These are phyloP conservation scores for Neomorphus geoffroyi DNA, from an alignment of 2,797 vertebrate genomes.

Conservation along the genomic window DNA sequence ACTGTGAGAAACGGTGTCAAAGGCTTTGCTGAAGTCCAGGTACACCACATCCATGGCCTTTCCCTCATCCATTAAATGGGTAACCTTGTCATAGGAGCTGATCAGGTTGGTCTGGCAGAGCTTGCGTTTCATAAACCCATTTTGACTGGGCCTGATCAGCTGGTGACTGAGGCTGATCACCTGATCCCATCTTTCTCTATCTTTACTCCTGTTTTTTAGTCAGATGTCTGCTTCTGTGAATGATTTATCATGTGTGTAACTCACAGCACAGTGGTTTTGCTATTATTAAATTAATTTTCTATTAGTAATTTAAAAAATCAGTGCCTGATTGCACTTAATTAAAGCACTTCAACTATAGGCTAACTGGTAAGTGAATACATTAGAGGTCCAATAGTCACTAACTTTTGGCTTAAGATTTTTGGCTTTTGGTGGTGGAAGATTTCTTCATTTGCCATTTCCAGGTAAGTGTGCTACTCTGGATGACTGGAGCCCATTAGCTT, in stretches of 20 bases:
- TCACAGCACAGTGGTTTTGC: not conserved
- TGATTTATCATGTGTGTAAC: not conserved
- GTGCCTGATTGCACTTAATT: not conserved
- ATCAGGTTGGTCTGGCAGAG: too few species aligned
- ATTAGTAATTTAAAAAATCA: not conserved
- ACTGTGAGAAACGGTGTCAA: too few species aligned
- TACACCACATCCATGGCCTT: too few species aligned
- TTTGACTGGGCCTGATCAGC: too few species aligned
- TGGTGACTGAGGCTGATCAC: too few species aligned
- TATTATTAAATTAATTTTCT: too few species aligned
- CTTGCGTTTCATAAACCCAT: too few species aligned
- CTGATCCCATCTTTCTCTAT: not conserved
- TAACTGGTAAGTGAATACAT: not conserved
- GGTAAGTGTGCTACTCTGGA: not conserved
- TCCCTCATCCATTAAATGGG: too few species aligned
- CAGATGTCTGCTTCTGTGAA: not conserved
- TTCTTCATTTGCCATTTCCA: not conserved
- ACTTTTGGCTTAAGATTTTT: not conserved
- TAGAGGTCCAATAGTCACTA: not conserved
- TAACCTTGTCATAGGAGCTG: too few species aligned
- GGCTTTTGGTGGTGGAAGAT: not conserved
- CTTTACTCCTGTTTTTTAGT: not conserved
- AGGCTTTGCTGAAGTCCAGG: too few species aligned
- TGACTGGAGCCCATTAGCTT: not conserved
- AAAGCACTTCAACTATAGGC: not conserved